Evolutionary conservation across 92 coral and sea anemone genomes (phyloP).

Genomic region (Chrysogorgia sp.): DNA sequence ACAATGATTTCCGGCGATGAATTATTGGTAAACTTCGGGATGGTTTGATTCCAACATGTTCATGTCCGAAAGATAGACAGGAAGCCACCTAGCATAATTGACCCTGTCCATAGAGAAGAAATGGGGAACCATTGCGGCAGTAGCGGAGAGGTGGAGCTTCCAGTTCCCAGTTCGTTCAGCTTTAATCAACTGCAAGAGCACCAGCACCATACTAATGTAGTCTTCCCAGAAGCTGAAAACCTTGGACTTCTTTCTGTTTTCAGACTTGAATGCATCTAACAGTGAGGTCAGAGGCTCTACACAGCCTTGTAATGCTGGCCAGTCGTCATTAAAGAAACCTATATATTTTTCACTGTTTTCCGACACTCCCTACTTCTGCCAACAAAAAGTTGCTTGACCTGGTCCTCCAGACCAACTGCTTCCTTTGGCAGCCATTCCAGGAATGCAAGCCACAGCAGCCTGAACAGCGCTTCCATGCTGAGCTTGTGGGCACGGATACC

Average conservation of each 20-base stretch:
- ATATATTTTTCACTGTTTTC: conserved; percentile 12
- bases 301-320: conserved; percentile 33
- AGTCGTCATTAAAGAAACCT: conserved; percentile 39
- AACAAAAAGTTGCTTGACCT: conserved; percentile 9
- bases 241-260: conserved; percentile 49
- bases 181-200: conserved; percentile 54
- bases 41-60: conserved; percentile 40
- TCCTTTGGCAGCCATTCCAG: too few species aligned
- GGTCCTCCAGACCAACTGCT: too few species aligned
- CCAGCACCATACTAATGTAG: conserved; percentile 42
- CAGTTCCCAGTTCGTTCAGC: conserved; percentile 62
- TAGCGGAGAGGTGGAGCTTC: conserved; percentile 53
- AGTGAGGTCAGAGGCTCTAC: conserved; percentile 35
- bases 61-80: conserved; percentile 60
- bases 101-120: conserved; percentile 63
- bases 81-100: conserved; percentile 59
- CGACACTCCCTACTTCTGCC: conserved; percentile 13
- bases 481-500: conserved; percentile 78
- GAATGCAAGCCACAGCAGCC: conserved; percentile 66
- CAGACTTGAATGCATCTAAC: conserved; percentile 30
- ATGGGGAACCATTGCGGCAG: conserved; percentile 51
- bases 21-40: too few species aligned
- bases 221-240: conserved; percentile 64
- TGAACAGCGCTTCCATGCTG: conserved; percentile 64
- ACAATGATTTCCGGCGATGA: conserved; percentile 51